Evolutionary conservation across 2,113 vertebrate genomes (phyloP).

Genomic region (Paracyprichromis sp.): DNA sequence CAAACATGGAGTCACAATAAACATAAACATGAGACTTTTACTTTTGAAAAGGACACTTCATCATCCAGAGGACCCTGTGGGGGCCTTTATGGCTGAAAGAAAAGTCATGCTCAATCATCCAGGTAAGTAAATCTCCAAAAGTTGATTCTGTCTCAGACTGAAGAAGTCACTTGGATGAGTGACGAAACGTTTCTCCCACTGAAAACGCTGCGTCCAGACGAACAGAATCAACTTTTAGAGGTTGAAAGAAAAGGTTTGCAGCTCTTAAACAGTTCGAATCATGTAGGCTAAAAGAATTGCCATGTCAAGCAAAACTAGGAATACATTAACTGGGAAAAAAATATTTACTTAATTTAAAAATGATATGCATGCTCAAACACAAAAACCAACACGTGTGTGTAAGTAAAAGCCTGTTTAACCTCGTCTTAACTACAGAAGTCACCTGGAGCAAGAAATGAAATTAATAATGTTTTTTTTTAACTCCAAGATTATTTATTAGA

Average conservation of each 20-base stretch:
- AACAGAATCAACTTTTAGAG: background rate
- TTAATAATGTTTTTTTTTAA: background rate
- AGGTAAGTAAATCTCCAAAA: background rate
- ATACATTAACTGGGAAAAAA: background rate
- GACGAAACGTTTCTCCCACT: background rate
- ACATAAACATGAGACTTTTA: background rate
- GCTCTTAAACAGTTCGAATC: background rate
- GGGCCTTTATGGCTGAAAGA: background rate
- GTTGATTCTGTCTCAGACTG: background rate
- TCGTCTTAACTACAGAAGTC: background rate
- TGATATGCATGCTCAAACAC: background rate
- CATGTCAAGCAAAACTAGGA: background rate
- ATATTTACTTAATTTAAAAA: background rate
- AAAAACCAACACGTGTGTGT: background rate
- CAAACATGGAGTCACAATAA: background rate
- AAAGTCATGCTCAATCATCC: background rate
- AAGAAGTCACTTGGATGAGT: background rate
- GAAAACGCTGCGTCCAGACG: background rate
- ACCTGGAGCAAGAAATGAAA: background rate
- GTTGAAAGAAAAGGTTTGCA: background rate
- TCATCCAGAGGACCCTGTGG: background rate
- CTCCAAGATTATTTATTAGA: background rate
- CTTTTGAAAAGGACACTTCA: background rate
- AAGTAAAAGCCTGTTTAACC: background rate
- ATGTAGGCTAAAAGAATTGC: background rate